Conservation (phyloP, 2,797 vertebrate species). For the Neosilurus hyrtlii region DNA sequence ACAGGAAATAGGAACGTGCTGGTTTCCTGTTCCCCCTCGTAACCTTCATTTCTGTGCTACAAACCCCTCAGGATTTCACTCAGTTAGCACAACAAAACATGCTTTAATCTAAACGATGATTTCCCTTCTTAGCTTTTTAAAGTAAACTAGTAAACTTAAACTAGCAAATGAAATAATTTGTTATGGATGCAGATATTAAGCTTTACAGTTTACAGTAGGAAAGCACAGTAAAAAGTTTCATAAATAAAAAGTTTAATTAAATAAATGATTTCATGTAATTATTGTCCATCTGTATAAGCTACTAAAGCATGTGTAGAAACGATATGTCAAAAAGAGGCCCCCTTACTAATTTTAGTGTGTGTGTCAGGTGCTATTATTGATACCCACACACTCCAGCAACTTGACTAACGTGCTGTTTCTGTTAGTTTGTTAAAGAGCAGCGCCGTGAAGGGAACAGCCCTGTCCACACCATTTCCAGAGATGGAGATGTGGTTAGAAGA, state of each 20-base stretch:
- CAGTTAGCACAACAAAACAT: background rate
- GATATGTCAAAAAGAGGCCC: background rate
- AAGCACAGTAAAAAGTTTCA: background rate
- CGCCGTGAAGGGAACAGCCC: constrained; percentile 38
- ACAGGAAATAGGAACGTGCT: constrained; percentile 75
- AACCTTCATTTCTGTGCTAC: constrained; percentile 53
- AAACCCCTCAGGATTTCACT: constrained; percentile 49
- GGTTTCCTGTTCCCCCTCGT: constrained; percentile 67
- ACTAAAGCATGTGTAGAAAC: background rate
- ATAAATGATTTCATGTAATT: background rate
- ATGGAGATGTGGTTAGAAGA: constrained; percentile 51
- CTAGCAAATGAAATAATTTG: background rate
- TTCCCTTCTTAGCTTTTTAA: background rate
- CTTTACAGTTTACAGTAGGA: background rate
- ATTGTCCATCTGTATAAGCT: background rate
- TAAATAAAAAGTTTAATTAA: background rate
- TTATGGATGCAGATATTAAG: background rate
- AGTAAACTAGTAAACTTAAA: too few species aligned
- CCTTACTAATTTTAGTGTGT: constrained; percentile 8
- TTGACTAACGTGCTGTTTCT: constrained; percentile 9
- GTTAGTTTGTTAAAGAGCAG: constrained; percentile 39
- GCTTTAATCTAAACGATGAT: constrained; percentile 4
- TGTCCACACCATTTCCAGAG: constrained; percentile 45
- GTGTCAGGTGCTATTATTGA: constrained; percentile 13
- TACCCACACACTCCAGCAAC: background rate